Evolutionary conservation across 2,113 vertebrate species (phyloP).

Genomic region (Lagopus muta): DNA sequence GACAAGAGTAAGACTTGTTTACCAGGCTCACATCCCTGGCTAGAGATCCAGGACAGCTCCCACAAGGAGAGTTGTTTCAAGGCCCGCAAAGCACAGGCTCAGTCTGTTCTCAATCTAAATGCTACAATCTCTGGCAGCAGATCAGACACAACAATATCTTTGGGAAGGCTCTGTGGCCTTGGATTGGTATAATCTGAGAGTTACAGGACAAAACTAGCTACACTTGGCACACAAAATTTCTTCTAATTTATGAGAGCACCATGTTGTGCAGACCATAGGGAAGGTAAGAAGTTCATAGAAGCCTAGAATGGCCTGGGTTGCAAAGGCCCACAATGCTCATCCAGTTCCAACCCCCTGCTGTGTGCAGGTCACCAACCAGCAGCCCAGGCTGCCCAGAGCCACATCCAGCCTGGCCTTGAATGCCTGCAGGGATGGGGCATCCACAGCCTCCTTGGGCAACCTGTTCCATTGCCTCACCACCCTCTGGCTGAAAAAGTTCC

Average conservation of each 20-base stretch:
- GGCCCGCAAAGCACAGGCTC: constrained; percentile 17
- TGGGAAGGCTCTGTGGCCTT: constrained; percentile 25
- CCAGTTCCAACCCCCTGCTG: too few relatives aligned
- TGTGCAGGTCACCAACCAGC: too few relatives aligned
- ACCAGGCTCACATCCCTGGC: constrained; percentile 1
- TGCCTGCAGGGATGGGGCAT: too few relatives aligned
- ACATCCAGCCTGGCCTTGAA: too few relatives aligned
- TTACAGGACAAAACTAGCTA: not conserved
- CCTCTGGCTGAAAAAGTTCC: not conserved
- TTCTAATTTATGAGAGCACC: not conserved
- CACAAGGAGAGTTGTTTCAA: constrained; percentile 21
- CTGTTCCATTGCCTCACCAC: too few relatives aligned
- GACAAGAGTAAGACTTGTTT: not conserved
- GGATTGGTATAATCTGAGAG: not conserved
- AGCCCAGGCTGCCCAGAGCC: too few relatives aligned
- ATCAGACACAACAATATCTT: constrained; percentile 30
- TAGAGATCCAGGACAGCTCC: constrained; percentile 25
- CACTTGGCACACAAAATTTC: not conserved
- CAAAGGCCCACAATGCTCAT: too few relatives aligned
- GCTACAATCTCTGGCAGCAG: not conserved
- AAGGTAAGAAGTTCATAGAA: not conserved
- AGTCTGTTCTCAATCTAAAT: not conserved
- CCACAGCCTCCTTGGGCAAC: too few relatives aligned
- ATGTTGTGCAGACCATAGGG: rapidly evolving
- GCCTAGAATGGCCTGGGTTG: too few relatives aligned